A percentile compares a stretch with the other conserved stretches of the same genome.
Conservation (phyloP, 2,113 vertebrate genomes). For the Raja brachyura region DNA sequence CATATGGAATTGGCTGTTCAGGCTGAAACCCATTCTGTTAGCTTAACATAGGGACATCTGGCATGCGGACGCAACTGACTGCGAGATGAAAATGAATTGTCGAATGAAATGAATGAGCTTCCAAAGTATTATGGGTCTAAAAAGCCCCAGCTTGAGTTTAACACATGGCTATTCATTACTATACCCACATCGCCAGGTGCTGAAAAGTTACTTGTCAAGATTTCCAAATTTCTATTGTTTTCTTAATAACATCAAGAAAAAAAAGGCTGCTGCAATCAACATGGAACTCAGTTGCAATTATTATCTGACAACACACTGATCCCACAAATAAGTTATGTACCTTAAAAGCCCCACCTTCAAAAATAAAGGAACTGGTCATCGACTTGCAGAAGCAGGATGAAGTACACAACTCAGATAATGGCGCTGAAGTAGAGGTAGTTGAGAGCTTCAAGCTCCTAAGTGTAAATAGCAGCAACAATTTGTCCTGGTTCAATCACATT, state of each 20-base stretch:
- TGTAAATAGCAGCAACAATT: too few relatives aligned
- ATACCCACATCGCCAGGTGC: background rate
- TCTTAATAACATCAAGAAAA: background rate
- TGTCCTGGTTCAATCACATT: too few relatives aligned
- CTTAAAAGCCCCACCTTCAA: too few relatives aligned
- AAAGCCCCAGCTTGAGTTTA: background rate
- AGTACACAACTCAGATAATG: background rate
- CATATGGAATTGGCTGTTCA: background rate
- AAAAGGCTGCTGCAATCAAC: background rate
- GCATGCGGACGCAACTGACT: background rate
- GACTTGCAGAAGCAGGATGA: too few relatives aligned
- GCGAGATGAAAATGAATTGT: background rate
- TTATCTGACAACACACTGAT: background rate
- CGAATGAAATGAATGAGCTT: background rate
- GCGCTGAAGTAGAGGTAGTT: background rate
- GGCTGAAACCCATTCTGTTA: background rate
- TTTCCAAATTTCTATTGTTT: background rate
- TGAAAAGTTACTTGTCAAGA: background rate
- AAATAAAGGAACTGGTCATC: too few relatives aligned
- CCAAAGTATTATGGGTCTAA: background rate
- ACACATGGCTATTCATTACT: background rate
- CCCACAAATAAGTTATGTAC: background rate
- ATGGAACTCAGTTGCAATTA: background rate
- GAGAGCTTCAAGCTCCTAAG: too few relatives aligned
- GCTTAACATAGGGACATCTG: background rate